phyloP scores from a whole-genome alignment of 1,140 invertebrate genomes.

The Bilobella aurantiaca region DNA sequence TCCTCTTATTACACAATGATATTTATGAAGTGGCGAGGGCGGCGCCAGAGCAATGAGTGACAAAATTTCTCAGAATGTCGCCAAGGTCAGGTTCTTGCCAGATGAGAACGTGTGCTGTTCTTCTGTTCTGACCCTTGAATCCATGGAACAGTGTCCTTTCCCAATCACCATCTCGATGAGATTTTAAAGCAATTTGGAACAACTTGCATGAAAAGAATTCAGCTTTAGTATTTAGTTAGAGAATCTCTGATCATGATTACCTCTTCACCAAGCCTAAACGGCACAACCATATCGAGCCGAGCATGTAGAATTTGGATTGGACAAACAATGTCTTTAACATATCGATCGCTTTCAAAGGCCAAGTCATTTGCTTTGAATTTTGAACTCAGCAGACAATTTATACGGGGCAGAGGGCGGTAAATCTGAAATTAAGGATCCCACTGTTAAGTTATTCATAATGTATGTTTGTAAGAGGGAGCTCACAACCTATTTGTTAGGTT shows the following conservation, averaged over 20 bases:
- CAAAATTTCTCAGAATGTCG: neutral
- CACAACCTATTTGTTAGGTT: too few relatives aligned
- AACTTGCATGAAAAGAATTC: too few relatives aligned
- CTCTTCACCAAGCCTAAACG: slow-evolving; percentile 4
- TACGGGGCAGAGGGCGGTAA: neutral
- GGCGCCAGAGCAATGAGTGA: neutral
- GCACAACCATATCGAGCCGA: neutral
- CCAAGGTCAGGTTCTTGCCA: neutral
- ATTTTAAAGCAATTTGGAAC: too few relatives aligned
- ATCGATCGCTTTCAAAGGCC: slow-evolving; percentile 57
- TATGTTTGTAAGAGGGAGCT: too few relatives aligned
- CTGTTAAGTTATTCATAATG: neutral
- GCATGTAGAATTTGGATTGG: slow-evolving; percentile 78
- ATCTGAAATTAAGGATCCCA: neutral
- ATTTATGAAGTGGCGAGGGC: neutral
- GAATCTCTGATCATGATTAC: too few relatives aligned
- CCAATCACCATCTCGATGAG: too few relatives aligned
- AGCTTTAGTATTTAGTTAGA: too few relatives aligned
- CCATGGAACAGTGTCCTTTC: too few relatives aligned
- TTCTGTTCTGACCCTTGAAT: neutral
- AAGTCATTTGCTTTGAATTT: slow-evolving; percentile 55
- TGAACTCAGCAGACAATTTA: slow-evolving; percentile 48
- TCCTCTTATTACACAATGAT: neutral
- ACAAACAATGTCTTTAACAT: slow-evolving; percentile 55
- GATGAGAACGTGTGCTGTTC: neutral